These are phyloP conservation scores for Nettapus auritus DNA, from an alignment of 2,113 vertebrate species.

Conservation along the genomic window DNA sequence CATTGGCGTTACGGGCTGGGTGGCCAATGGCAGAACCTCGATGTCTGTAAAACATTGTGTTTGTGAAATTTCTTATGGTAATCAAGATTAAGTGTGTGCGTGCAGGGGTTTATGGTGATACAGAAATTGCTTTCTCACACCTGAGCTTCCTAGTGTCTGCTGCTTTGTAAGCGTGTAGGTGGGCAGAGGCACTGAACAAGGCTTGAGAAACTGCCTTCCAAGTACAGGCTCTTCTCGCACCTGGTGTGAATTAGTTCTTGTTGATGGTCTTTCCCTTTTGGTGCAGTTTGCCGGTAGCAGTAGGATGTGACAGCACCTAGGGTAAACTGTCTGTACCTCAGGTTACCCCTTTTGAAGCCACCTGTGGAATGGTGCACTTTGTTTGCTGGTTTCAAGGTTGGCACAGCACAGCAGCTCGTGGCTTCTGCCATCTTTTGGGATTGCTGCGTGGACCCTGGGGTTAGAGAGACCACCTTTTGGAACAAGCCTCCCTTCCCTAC, in stretches of 20 bases:
- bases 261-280: neutral
- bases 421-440: neutral
- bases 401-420: rapidly evolving
- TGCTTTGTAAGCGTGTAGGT: rapidly evolving
- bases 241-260: neutral
- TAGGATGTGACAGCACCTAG: neutral
- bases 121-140: neutral
- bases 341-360: neutral
- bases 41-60: neutral
- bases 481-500: neutral
- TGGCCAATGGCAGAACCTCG: neutral
- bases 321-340: neutral
- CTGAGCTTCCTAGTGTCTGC: neutral
- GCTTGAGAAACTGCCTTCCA: neutral
- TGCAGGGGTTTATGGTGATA: neutral
- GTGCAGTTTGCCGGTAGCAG: neutral
- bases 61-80: neutral
- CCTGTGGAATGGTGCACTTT: neutral
- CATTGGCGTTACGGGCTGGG: neutral
- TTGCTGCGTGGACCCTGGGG: neutral
- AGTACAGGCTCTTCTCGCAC: rapidly evolving
- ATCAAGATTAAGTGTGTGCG: neutral
- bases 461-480: neutral
- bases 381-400: neutral
- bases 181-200: neutral